Percentiles rank a stretch among this genome's conserved stretches.
These are phyloP conservation scores for Brassicogethes aeneus DNA, from an alignment of 2,888 invertebrate species.

Conservation along the genomic window DNA sequence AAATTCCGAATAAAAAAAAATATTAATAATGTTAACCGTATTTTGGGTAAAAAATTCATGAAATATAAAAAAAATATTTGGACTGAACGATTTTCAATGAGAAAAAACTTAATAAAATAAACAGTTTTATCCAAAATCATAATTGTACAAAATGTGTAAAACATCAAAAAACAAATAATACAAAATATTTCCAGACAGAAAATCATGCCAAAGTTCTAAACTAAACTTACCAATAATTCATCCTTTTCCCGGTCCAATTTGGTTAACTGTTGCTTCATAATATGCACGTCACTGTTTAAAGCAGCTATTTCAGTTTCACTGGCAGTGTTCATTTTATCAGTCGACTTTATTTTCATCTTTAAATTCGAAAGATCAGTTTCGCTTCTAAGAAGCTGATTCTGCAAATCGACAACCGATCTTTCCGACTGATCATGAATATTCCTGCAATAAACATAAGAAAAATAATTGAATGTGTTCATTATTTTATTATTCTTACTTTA, in stretches of 20 bases:
- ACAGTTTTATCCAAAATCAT: slow-evolving; percentile 1
- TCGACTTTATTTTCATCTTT: slow-evolving; percentile 40
- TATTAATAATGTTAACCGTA: too few species aligned
- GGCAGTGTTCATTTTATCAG: slow-evolving; percentile 24
- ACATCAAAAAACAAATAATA: slow-evolving; percentile 1
- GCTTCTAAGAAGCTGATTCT: slow-evolving; percentile 53
- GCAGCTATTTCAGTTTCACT: slow-evolving; percentile 50
- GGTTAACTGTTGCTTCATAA: slow-evolving; percentile 52
- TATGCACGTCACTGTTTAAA: slow-evolving; percentile 54
- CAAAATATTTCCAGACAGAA: not conserved
- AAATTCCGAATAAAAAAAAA: too few species aligned
- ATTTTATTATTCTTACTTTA: slow-evolving; percentile 42
- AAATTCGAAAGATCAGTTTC: slow-evolving; percentile 56
- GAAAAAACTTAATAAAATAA: slow-evolving; percentile 11
- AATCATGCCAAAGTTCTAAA: not conserved
- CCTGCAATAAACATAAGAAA: slow-evolving; percentile 37
- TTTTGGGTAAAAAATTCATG: too few species aligned
- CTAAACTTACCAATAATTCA: slow-evolving; percentile 46
- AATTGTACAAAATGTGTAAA: too few species aligned
- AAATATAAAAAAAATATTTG: too few species aligned
- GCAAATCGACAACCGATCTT: slow-evolving; percentile 58
- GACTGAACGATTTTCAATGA: too few species aligned
- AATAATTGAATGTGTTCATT: slow-evolving; percentile 1
- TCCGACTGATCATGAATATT: slow-evolving; percentile 70
- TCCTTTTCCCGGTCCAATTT: slow-evolving; percentile 67